A percentile compares a stretch with the other conserved stretches of the same genome.
Evolutionary conservation across 1,140 invertebrate genomes (phyloP).

Genomic region (Diabrotica virgifera): DNA sequence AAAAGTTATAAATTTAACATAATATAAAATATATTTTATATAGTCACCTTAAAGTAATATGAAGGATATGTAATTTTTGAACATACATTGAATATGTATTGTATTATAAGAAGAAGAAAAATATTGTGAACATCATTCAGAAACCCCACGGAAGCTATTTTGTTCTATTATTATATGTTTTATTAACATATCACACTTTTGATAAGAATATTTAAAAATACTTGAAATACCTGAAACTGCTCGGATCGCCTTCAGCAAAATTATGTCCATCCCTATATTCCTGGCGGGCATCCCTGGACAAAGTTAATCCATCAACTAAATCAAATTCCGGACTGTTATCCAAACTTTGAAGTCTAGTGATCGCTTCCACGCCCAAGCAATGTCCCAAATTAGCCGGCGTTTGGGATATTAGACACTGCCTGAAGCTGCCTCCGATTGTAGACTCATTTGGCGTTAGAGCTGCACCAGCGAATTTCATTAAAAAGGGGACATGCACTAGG

Average conservation of each 20-base stretch:
- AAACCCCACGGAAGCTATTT: no score
- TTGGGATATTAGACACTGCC: constrained; percentile 53
- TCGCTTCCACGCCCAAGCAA: constrained; percentile 66
- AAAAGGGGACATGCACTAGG: background rate
- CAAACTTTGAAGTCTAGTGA: constrained; percentile 61
- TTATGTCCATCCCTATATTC: constrained; percentile 52
- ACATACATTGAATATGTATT: no score
- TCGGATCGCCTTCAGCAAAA: constrained; percentile 67
- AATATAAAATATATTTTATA: no score
- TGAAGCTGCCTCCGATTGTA: constrained; percentile 41
- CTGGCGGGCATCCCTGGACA: constrained; percentile 56
- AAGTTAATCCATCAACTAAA: constrained; percentile 58
- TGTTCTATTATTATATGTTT: no score
- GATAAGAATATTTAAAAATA: background rate
- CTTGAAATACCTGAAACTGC: constrained; percentile 60
- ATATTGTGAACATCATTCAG: no score
- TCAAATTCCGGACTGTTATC: constrained; percentile 64
- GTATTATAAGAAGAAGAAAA: no score
- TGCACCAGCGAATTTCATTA: constrained; percentile 1
- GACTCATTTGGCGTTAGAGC: background rate
- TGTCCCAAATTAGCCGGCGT: constrained; percentile 50
- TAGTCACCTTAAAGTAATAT: no score
- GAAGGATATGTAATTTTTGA: no score
- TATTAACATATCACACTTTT: no score
- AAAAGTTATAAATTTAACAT: no score